Conservation (phyloP, 1,140 invertebrate species). For the Lethrus apterus region DNA sequence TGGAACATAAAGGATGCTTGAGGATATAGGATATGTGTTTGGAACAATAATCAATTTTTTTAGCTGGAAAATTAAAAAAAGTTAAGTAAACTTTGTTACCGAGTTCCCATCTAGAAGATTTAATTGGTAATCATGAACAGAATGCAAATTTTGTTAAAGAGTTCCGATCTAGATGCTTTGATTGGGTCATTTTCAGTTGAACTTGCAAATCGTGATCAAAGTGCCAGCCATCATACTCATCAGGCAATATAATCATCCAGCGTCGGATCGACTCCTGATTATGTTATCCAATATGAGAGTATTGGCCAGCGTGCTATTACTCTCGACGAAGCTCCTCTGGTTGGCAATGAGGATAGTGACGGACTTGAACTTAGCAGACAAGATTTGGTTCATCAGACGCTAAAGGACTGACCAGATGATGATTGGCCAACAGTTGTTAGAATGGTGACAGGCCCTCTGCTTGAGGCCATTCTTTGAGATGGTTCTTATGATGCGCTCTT, state of each 20-base stretch:
- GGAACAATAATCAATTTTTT: no score
- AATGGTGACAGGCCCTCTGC: not conserved
- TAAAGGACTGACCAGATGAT: slow-evolving; percentile 38
- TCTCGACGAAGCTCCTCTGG: slow-evolving; percentile 33
- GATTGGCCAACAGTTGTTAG: slow-evolving; percentile 35
- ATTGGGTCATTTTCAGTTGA: no score
- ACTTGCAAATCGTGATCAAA: no score
- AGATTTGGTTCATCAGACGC: slow-evolving; percentile 32
- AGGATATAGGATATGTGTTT: no score
- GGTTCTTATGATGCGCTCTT: slow-evolving; percentile 7
- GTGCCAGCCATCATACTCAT: no score
- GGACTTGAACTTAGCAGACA: slow-evolving; percentile 29
- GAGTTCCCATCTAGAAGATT: no score
- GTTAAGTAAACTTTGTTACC: no score
- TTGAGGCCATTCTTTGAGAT: not conserved
- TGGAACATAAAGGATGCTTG: no score
- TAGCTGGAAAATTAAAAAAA: no score
- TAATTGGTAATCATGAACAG: no score
- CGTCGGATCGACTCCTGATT: slow-evolving; percentile 27
- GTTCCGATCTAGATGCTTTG: no score
- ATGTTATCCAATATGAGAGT: slow-evolving; percentile 33
- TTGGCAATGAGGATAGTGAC: slow-evolving; percentile 26
- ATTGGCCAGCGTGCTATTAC: slow-evolving; percentile 36
- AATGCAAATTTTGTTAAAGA: no score
- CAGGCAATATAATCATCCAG: slow-evolving; percentile 29